Evolutionary conservation across 2,113 vertebrate genomes (phyloP).

Genomic region (Bos javanicus): DNA sequence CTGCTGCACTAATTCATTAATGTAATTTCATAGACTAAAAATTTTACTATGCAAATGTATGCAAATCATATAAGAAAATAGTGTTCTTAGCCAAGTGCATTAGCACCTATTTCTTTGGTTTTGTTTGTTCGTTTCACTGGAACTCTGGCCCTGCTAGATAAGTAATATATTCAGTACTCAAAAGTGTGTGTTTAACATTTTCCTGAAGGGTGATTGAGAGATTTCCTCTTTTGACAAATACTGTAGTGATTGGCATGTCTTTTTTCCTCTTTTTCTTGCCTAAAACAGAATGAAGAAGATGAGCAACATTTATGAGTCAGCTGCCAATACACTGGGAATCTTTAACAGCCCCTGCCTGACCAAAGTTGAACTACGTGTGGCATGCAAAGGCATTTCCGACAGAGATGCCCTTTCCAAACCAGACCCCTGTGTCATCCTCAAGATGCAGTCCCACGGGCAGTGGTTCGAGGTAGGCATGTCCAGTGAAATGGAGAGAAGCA

Average conservation of each 20-base stretch:
- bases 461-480: constrained; percentile 93
- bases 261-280: constrained; percentile 67
- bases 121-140: neutral
- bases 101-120: neutral
- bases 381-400: constrained; percentile 94
- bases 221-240: neutral
- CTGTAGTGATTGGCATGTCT: neutral
- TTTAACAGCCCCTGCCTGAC: constrained; percentile 95
- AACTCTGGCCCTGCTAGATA: neutral
- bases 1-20: constrained; percentile 43
- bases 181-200: neutral
- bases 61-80: constrained; percentile 36
- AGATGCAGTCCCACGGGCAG: constrained; percentile 96
- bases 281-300: constrained; percentile 86
- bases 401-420: constrained; percentile 95
- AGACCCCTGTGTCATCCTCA: constrained; percentile 95
- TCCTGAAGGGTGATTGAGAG: neutral
- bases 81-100: neutral
- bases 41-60: constrained; percentile 35
- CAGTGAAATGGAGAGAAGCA: neutral
- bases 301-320: constrained; percentile 97
- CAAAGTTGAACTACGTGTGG: constrained; percentile 94
- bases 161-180: constrained; percentile 32
- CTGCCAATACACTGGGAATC: constrained; percentile 93
- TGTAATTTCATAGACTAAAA: constrained; percentile 42